A percentile compares a stretch with the other conserved stretches of the same genome.
Conservation (phyloP, 2,888 invertebrate genomes). For the Cephalotes varians region DNA sequence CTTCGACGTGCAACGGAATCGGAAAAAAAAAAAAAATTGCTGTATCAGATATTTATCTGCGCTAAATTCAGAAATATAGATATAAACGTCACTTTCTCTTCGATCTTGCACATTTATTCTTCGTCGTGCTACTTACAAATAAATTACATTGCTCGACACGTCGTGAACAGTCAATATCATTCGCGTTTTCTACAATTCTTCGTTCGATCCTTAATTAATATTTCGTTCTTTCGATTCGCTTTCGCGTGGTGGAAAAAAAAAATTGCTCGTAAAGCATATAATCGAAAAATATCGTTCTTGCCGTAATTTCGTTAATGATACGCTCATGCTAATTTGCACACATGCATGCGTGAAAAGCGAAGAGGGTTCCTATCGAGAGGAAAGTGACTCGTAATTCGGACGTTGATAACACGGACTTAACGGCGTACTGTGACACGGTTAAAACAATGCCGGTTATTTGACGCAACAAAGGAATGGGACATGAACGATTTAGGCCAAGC, state of each 20-base stretch:
- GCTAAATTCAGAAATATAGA: constrained; percentile 12
- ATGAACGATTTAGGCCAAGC: constrained; percentile 70
- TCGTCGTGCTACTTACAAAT: constrained; percentile 45
- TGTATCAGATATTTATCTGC: background rate
- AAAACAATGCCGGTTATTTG: constrained; percentile 54
- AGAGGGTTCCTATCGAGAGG: background rate
- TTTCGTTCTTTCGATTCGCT: background rate
- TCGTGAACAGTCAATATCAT: constrained; percentile 21
- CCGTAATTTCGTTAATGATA: constrained; percentile 7
- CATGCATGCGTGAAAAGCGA: constrained; percentile 43
- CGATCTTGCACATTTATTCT: constrained; percentile 50
- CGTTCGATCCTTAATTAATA: constrained; percentile 16
- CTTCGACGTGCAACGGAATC: constrained; percentile 7
- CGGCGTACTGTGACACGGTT: constrained; percentile 19
- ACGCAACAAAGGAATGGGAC: constrained; percentile 42
- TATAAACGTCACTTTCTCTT: constrained; percentile 30
- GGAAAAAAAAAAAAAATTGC: background rate
- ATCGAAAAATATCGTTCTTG: background rate
- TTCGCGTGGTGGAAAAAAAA: background rate
- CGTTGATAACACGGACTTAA: constrained; percentile 14
- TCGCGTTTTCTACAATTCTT: constrained; percentile 16
- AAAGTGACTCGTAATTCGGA: constrained; percentile 22
- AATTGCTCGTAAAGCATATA: background rate
- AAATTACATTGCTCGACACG: constrained; percentile 32
- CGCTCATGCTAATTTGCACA: constrained; percentile 34